Evolutionary conservation across 2,888 invertebrate species (phyloP).

Genomic region (Leptinotarsa haldemani): DNA sequence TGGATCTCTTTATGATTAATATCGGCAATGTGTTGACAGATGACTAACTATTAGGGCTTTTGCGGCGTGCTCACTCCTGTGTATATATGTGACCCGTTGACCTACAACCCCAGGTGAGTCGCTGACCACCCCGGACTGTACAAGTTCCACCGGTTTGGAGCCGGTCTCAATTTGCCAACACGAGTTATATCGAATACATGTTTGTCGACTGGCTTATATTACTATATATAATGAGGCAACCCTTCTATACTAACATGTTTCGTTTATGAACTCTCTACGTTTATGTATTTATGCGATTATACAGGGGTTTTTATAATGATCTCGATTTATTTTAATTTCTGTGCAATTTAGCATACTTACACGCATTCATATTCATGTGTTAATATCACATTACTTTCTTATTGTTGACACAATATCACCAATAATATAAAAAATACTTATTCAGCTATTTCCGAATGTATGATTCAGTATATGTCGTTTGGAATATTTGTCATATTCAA

Average conservation of each 20-base stretch:
- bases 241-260: neutral
- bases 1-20: conserved; percentile 62
- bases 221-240: conserved; percentile 9
- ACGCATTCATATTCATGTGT: too few relatives aligned
- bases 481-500: too few relatives aligned
- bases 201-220: conserved; percentile 34
- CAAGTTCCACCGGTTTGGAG: conserved; percentile 56
- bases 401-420: too few relatives aligned
- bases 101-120: conserved; percentile 59
- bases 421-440: too few relatives aligned
- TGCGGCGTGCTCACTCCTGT: conserved; percentile 67
- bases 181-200: conserved; percentile 35
- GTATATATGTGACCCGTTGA: conserved; percentile 59
- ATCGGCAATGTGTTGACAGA: conserved; percentile 67
- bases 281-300: too few relatives aligned
- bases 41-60: conserved; percentile 65
- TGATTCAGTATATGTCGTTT: too few relatives aligned
- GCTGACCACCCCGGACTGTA: conserved; percentile 56
- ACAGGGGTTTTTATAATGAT: too few relatives aligned
- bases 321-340: too few relatives aligned
- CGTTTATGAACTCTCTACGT: neutral
- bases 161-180: conserved; percentile 63
- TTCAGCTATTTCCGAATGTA: too few relatives aligned
- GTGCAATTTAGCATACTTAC: too few relatives aligned
- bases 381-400: too few relatives aligned